These are phyloP conservation scores for Xerus rutilus DNA, from an alignment of 2,797 vertebrate genomes.

Conservation along the genomic window DNA sequence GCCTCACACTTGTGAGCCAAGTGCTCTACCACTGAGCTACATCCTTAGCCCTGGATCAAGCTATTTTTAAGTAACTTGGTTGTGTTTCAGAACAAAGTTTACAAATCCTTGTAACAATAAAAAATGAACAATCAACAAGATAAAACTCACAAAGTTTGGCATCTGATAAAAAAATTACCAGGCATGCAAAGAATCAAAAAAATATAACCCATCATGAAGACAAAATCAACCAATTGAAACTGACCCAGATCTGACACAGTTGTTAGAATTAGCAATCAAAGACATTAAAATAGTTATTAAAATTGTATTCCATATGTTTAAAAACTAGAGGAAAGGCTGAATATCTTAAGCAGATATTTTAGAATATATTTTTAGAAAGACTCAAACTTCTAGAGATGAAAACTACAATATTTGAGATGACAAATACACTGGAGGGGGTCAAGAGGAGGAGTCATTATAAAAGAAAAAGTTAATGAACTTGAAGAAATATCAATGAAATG, in stretches of 20 bases:
- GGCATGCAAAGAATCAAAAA: neutral
- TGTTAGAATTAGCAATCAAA: conserved; percentile 1
- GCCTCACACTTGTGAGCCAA: no score
- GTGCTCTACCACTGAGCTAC: no score
- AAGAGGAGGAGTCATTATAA: neutral
- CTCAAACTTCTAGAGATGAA: neutral
- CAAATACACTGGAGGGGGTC: neutral
- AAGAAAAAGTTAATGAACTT: conserved; percentile 34
- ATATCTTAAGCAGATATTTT: neutral
- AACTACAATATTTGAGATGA: neutral
- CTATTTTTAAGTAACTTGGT: conserved; percentile 32
- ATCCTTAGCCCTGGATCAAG: neutral
- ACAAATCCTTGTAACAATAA: conserved; percentile 40
- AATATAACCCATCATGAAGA: neutral
- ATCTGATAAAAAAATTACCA: conserved; percentile 11
- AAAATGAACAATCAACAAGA: conserved; percentile 36
- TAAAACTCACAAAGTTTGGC: neutral
- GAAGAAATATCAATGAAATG: conserved; percentile 2
- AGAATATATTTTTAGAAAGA: neutral
- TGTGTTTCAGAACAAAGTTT: conserved; percentile 29
- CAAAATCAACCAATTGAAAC: neutral
- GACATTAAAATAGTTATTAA: neutral
- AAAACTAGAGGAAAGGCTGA: conserved; percentile 19
- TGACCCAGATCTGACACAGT: neutral
- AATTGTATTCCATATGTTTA: conserved; percentile 11